Base-by-base conservation (phyloP, 2,888 invertebrate species). In the Lycia hirtaria region DNA sequence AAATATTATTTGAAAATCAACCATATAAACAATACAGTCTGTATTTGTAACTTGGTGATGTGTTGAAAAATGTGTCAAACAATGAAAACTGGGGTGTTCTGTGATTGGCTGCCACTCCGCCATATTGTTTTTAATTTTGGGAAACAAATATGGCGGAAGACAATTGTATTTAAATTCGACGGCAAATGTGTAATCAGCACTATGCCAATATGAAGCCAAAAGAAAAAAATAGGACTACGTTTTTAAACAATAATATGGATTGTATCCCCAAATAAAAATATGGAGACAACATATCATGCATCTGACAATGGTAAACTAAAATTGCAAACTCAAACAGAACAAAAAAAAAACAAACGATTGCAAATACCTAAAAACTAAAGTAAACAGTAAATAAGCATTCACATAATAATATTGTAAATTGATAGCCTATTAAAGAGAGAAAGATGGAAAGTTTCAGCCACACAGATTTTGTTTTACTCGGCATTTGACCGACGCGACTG, bases 241-340 rank as follows among this genome's bases (percentile, higher is more conserved):
- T 28, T 28, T 28, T 9, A 28, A 28, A 9, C 3, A 9, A 3
- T 28, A 28, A 28, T 3, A 28, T 7, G 15, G 33, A 7, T 15
- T 15, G 33, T 33, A 15, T 9, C 33, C 15, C 7, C 33, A 33
- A 15, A 33, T 17, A 2, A 33, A 17, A 35, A 10, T 12, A 17
- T 7, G 7, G 10, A n/a, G 20, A 45, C 9, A 45, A 53, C 44
- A 20, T 10, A 22, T 22, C 52, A 44, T 52, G 52, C 52, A 35
- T 20, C 4, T 19, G 14, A 28, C 24, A 26, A 12, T 14, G n/a
- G 38, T 4, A 14, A 10, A n/a, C 10, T 12, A 19, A 1, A 32
- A 12, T n/a, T 17, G 4, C 44, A 44, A 30, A 30, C 12, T 12
- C 12, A 9, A 15, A 28, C 4, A 38, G 6, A 17, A 1, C n/a